phyloP scores from a whole-genome alignment of 2,113 vertebrate species.

The Hypocryptadius cinnamomeus region DNA sequence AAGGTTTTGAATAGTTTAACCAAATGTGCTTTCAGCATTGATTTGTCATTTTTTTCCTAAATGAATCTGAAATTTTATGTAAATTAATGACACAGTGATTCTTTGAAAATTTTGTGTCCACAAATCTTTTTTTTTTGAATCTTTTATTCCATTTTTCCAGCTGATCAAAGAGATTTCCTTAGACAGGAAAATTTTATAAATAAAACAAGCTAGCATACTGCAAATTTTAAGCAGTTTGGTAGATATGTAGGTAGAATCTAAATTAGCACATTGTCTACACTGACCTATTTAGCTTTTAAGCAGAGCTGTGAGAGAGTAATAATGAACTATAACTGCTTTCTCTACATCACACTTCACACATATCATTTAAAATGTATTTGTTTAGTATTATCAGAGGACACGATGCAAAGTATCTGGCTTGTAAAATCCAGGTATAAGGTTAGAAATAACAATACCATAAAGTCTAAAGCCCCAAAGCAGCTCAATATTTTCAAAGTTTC shows the following conservation, averaged over 20 bases:
- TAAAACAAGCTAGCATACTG: slow-evolving; percentile 20
- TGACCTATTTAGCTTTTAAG: slow-evolving; percentile 58
- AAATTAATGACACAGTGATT: slow-evolving; percentile 58
- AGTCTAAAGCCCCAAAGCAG: not conserved
- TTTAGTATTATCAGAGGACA: slow-evolving; percentile 12
- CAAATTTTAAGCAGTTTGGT: slow-evolving; percentile 31
- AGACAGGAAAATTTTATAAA: slow-evolving; percentile 54
- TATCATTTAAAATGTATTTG: slow-evolving; percentile 5
- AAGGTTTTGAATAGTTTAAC: slow-evolving; percentile 35
- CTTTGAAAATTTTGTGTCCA: slow-evolving; percentile 66
- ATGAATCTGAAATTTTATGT: slow-evolving; percentile 66
- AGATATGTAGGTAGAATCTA: slow-evolving; percentile 48
- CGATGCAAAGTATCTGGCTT: not conserved
- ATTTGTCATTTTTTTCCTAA: slow-evolving; percentile 65
- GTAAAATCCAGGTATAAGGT: not conserved
- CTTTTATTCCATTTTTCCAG: slow-evolving; percentile 50
- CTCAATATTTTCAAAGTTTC: not conserved
- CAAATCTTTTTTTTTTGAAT: slow-evolving; percentile 39
- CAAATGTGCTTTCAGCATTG: slow-evolving; percentile 46
- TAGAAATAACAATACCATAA: not conserved
- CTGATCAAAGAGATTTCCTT: slow-evolving; percentile 64
- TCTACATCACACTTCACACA: not conserved
- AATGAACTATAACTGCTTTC: slow-evolving; percentile 13
- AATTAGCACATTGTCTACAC: slow-evolving; percentile 40
- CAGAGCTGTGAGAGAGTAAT: slow-evolving; percentile 18